A percentile compares a stretch with the other conserved stretches of the same genome.
These are phyloP conservation scores for Paralvinella palmiformis DNA, from an alignment of 1,140 invertebrate species.

Conservation along the genomic window DNA sequence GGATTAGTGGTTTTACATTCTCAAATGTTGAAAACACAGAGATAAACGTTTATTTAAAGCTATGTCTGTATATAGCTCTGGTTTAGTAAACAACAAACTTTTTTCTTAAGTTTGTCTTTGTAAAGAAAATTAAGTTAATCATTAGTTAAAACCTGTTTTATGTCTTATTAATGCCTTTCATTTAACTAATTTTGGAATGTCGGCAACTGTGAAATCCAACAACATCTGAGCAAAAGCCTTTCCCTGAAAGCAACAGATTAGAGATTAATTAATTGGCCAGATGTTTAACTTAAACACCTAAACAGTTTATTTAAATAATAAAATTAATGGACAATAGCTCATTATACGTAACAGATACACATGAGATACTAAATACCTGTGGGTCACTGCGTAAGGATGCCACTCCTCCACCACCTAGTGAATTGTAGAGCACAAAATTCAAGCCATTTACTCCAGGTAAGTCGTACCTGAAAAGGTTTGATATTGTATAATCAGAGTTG, in stretches of 20 bases:
- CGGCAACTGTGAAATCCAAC: slow-evolving; percentile 46
- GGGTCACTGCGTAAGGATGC: slow-evolving; percentile 53
- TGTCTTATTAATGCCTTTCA: too few relatives aligned
- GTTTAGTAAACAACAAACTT: too few relatives aligned
- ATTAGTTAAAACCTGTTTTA: too few relatives aligned
- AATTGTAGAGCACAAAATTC: slow-evolving; percentile 51
- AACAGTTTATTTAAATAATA: neutral
- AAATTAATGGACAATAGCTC: neutral
- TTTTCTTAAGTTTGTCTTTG: too few relatives aligned
- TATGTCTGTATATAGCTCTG: too few relatives aligned
- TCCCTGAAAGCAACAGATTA: too few relatives aligned
- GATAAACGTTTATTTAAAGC: too few relatives aligned
- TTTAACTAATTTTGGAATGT: slow-evolving; percentile 40
- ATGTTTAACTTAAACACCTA: neutral
- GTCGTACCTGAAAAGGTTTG: slow-evolving; percentile 57
- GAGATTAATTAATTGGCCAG: slow-evolving; percentile 24
- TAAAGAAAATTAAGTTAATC: too few relatives aligned
- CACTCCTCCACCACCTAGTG: slow-evolving; percentile 53
- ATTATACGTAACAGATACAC: slow-evolving; percentile 39
- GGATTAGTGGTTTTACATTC: too few relatives aligned
- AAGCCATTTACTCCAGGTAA: slow-evolving; percentile 51
- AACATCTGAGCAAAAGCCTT: slow-evolving; percentile 53
- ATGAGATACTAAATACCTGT: too few relatives aligned
- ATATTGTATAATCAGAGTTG: slow-evolving; percentile 92
- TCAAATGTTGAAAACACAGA: too few relatives aligned